Evolutionary conservation across 1,140 invertebrate genomes (phyloP), one percentile per base, ranked within the genome.

Genomic region (Drosophila watanabei): DNA sequence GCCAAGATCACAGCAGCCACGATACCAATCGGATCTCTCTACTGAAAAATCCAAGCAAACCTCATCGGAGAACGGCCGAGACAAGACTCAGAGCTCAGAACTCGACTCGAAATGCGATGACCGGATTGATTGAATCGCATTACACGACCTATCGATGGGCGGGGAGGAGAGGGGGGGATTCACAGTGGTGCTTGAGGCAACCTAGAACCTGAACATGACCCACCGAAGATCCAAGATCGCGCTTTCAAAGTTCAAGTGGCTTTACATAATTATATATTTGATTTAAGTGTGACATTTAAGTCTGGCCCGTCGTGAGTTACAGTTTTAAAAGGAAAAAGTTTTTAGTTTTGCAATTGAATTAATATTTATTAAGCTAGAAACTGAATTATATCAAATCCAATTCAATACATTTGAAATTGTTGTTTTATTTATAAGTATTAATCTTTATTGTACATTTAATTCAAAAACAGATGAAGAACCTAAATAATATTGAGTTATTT

Each of bases 1-100:
- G 77, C 78, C 61, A 75, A 80, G 61, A 80, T 80, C 78, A 63
- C 69, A 66, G 77, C 68, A 66, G 57, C 60, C 68, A 79, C 76
- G 65, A 79, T 70, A 71, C 16, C 32, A 48, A 73, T 73, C 70
- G 59, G 32, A 51, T 32, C 28, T n/a, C 11, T 39, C 24, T 33
- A 69, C 63, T 49, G 20, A 66, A 54, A 63, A 66, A 63, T 43
- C 48, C 46, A 66, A 43, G 39, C 37, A 16, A 57, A 41, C 8
- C 32, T 14, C 48, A 37, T 18, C 24, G 35, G 48, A 54, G 68
- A 71, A 45, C 24, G 68, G 63, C 68, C 48, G 48, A 49, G 37
- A 48, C 48, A 51, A 10, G 39, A 35, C 46, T 32, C 30, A 14
- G 41, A 37, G 16, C 49, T 52, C 49, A 54, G 33, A 68, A 24